Percentiles rank a stretch among this genome's conserved stretches.
These are phyloP conservation scores for Dinomys branickii DNA, from an alignment of 2,113 vertebrate species.

Conservation along the genomic window DNA sequence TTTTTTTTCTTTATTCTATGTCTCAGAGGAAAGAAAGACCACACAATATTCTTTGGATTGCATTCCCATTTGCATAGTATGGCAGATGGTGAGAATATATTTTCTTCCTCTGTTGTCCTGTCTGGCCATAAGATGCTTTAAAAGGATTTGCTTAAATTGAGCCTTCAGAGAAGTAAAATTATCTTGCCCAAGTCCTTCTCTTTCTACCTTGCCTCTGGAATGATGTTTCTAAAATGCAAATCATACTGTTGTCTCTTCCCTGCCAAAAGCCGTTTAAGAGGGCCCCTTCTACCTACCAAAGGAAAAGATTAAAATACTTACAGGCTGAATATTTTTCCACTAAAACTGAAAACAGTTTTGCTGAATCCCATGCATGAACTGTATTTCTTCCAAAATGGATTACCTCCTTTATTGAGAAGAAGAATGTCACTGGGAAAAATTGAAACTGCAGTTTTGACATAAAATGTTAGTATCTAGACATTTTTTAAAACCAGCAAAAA, in stretches of 20 bases:
- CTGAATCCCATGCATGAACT: not conserved
- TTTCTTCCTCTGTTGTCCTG: slow-evolving; percentile 55
- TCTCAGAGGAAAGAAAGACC: not conserved
- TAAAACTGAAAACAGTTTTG: slow-evolving; percentile 60
- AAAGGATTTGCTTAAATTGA: slow-evolving; percentile 69
- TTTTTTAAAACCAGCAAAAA: not conserved
- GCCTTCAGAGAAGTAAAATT: slow-evolving; percentile 26
- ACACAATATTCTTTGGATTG: not conserved
- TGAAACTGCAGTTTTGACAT: not conserved
- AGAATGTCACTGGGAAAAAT: slow-evolving; percentile 18
- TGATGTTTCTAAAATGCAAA: slow-evolving; percentile 66
- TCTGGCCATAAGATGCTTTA: slow-evolving; percentile 44
- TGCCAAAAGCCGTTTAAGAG: slow-evolving; percentile 51
- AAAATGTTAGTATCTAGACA: slow-evolving; percentile 22
- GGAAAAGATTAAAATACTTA: slow-evolving; percentile 64
- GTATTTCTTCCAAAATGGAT: slow-evolving; percentile 53
- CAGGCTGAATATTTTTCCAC: slow-evolving; percentile 6
- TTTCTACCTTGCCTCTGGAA: not conserved
- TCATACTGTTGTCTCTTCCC: slow-evolving; percentile 23
- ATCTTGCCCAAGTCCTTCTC: slow-evolving; percentile 31
- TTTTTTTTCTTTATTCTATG: slow-evolving; percentile 32
- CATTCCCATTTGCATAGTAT: not conserved
- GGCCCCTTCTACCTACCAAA: slow-evolving; percentile 17
- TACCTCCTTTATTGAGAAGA: slow-evolving; percentile 31
- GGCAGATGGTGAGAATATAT: not conserved